Conservation (phyloP, 2,113 vertebrate species). For the Catharus fuscescens region DNA sequence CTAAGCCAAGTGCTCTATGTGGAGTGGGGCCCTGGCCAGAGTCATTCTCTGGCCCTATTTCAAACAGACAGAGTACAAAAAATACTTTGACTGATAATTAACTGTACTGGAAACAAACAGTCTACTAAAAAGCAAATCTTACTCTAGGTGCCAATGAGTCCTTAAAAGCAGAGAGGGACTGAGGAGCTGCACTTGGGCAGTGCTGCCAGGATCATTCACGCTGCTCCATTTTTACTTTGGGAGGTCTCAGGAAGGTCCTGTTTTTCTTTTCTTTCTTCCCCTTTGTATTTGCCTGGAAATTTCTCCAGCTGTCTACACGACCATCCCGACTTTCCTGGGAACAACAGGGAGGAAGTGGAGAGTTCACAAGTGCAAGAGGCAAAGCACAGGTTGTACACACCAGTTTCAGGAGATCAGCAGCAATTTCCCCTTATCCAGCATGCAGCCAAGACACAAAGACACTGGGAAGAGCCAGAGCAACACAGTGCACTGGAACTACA, state of each 20-base stretch:
- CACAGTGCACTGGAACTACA: not conserved
- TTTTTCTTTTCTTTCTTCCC: constrained; percentile 95
- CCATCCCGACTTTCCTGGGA: constrained; percentile 93
- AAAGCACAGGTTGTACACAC: not conserved
- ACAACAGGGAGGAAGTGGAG: not conserved
- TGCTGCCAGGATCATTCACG: constrained; percentile 75
- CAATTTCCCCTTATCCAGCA: not conserved
- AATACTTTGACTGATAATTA: constrained; percentile 75
- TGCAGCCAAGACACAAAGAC: not conserved
- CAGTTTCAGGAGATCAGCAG: not conserved
- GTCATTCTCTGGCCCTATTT: constrained; percentile 62
- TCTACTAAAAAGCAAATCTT: constrained; percentile 78
- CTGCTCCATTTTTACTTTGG: constrained; percentile 99
- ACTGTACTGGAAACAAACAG: constrained; percentile 76
- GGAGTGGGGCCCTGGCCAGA: constrained; percentile 7
- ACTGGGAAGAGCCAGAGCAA: not conserved
- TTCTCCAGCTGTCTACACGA: constrained; percentile 97
- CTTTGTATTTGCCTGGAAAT: constrained; percentile 94
- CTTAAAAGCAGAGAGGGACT: constrained; percentile 69
- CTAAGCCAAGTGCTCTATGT: constrained; percentile 59
- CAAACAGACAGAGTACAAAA: constrained; percentile 77
- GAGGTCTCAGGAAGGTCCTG: constrained; percentile 95
- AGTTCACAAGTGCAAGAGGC: not conserved
- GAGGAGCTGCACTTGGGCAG: constrained; percentile 26
- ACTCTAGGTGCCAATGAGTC: constrained; percentile 79